Conservation (phyloP, 2,797 vertebrate species). For the Microctenopoma stevenorrisi region DNA sequence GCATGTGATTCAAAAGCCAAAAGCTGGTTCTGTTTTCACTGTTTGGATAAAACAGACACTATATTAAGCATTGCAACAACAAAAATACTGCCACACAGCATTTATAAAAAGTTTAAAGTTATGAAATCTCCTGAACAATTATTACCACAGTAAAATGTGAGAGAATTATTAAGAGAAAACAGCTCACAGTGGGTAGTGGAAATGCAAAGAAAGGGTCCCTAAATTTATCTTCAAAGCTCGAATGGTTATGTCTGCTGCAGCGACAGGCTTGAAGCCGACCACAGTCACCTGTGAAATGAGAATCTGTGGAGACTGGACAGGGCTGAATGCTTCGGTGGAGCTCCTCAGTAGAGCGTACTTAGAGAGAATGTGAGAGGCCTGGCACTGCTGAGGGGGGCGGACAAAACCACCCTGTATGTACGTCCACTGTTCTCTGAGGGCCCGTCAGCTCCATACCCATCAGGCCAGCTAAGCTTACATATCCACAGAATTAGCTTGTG, state of each 20-base stretch:
- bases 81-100: conserved; percentile 29
- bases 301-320: conserved; percentile 80
- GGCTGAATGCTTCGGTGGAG: conserved; percentile 76
- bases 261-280: conserved; percentile 79
- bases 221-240: conserved; percentile 79
- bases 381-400: conserved; percentile 67
- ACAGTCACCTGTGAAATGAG: conserved; percentile 87
- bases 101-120: conserved; percentile 20
- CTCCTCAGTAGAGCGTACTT: conserved; percentile 75
- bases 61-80: conserved; percentile 22
- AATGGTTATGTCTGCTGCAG: conserved; percentile 75
- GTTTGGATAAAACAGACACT: conserved; percentile 19
- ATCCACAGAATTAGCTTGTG: conserved; percentile 66
- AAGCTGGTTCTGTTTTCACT: conserved; percentile 22
- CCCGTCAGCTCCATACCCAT: conserved; percentile 67
- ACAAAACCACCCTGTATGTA: conserved; percentile 72
- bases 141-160: conserved; percentile 36
- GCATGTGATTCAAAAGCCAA: conserved; percentile 30
- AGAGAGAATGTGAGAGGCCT: conserved; percentile 76
- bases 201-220: conserved; percentile 76
- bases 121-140: neutral
- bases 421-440: conserved; percentile 73
- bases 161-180: conserved; percentile 57
- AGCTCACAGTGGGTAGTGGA: conserved; percentile 63
- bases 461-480: conserved; percentile 72